Conservation (phyloP, 2,797 vertebrate genomes). For the Acanthis flammea region DNA sequence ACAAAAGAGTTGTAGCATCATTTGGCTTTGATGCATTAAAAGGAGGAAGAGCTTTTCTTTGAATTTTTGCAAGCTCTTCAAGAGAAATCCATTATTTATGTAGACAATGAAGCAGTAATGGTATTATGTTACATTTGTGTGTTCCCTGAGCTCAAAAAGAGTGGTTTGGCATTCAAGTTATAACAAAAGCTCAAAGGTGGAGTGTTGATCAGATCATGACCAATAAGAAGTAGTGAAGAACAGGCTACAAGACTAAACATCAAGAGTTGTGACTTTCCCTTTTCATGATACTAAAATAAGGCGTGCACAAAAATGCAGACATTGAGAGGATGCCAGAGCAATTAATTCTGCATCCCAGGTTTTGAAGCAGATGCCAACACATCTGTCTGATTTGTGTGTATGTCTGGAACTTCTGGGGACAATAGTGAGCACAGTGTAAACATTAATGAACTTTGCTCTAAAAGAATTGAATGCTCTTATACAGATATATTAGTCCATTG, state of each 20-base stretch:
- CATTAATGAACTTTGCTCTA: background rate
- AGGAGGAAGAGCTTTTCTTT: background rate
- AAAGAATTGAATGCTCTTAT: background rate
- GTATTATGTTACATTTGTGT: background rate
- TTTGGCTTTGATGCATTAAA: background rate
- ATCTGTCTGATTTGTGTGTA: background rate
- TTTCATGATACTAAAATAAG: background rate
- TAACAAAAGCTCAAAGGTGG: background rate
- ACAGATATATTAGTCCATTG: background rate
- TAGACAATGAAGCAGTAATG: background rate
- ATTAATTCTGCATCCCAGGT: background rate
- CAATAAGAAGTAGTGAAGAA: background rate
- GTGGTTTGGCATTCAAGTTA: background rate
- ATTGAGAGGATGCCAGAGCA: background rate
- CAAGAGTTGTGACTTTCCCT: background rate
- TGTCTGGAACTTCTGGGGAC: background rate
- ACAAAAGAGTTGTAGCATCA: background rate
- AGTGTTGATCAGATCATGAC: background rate
- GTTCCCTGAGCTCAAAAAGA: background rate
- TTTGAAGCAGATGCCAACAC: background rate
- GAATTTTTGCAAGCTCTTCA: background rate
- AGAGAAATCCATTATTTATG: background rate
- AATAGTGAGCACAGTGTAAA: background rate
- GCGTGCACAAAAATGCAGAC: too few relatives aligned
- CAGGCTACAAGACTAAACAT: background rate